Conservation (phyloP, 2,113 vertebrate species). For the Myiagra hebetior region DNA sequence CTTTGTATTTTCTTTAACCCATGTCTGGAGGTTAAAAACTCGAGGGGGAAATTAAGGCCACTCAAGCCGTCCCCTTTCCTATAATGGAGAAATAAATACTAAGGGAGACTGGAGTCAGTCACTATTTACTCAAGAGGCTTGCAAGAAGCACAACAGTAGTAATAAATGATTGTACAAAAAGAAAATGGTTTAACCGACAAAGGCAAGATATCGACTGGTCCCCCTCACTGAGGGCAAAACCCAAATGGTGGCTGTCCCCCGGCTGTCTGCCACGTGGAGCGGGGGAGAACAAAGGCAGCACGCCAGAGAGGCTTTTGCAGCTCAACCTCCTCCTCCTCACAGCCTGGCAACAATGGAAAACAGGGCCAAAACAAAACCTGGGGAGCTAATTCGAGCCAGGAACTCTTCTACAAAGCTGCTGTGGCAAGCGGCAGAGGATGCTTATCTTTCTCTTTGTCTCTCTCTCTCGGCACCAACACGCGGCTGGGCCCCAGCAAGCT, state of each 20-base stretch:
- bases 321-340: background rate
- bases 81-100: background rate
- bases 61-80: background rate
- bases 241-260: background rate
- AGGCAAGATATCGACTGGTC: background rate
- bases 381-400: background rate
- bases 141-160: background rate
- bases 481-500: accelerated
- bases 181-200: background rate
- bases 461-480: accelerated
- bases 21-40: background rate
- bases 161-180: background rate
- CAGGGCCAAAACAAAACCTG: background rate
- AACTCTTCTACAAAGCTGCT: background rate
- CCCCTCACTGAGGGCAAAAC: background rate
- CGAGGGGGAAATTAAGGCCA: background rate
- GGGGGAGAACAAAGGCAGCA: background rate
- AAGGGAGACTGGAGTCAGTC: background rate
- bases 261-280: background rate
- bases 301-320: background rate
- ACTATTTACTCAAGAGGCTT: background rate
- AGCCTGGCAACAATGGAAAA: background rate
- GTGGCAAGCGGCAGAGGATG: accelerated
- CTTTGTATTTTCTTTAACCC: background rate
- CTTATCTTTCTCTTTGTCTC: no score